Conservation (phyloP, 2,113 vertebrate species). For the Cercopithecus mona region DNA sequence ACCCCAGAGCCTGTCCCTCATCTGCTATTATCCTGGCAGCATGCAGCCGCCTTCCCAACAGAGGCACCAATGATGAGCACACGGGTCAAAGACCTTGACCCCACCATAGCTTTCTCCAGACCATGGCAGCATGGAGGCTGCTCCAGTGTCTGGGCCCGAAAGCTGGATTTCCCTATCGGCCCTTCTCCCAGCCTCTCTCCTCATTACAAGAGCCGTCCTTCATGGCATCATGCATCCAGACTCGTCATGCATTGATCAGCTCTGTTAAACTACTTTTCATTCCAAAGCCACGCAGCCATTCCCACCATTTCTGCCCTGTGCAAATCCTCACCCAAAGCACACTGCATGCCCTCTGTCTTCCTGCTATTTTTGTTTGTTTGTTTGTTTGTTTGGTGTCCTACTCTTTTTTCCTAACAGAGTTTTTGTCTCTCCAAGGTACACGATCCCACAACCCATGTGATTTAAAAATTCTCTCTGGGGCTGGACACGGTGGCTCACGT, state of each 20-base stretch:
- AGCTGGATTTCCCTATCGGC: accelerated
- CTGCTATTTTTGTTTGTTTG: accelerated
- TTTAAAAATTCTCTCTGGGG: neutral
- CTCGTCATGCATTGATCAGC: neutral
- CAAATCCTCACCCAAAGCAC: accelerated
- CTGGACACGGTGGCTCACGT: no score
- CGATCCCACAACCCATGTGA: neutral
- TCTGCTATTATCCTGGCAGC: neutral
- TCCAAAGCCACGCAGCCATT: neutral
- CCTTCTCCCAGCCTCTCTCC: neutral
- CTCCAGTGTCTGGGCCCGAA: neutral
- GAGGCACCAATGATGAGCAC: neutral
- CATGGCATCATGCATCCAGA: neutral
- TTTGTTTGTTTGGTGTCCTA: neutral
- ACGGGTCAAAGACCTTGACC: slow-evolving; percentile 6
- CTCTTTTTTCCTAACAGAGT: neutral
- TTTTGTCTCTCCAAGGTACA: neutral
- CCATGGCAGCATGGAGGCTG: accelerated
- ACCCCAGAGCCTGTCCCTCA: neutral
- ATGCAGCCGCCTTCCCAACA: neutral
- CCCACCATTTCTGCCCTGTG: accelerated
- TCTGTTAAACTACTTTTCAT: neutral
- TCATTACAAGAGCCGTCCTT: neutral
- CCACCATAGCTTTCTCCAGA: neutral
- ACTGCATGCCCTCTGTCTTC: neutral